Percentiles rank a stretch among this genome's conserved stretches.
These are phyloP conservation scores for Pitangus sulphuratus DNA, from an alignment of 2,797 vertebrate species.

Conservation along the genomic window DNA sequence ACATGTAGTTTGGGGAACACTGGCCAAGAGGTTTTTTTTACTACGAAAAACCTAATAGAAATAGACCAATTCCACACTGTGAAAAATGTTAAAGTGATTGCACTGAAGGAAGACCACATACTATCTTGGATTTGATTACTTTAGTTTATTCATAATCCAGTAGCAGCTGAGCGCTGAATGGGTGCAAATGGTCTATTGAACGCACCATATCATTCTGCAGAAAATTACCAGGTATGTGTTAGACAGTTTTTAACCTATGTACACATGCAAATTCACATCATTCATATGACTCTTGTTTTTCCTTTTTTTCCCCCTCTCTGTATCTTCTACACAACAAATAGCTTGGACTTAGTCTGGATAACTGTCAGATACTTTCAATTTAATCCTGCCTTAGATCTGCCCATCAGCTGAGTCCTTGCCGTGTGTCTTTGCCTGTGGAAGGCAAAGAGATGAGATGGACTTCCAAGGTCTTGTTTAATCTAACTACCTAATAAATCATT, in stretches of 20 bases:
- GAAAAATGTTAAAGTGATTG: neutral
- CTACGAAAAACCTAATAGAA: neutral
- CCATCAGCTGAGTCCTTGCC: neutral
- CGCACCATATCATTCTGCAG: neutral
- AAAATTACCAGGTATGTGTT: neutral
- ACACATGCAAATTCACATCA: slow-evolving; percentile 3
- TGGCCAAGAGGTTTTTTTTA: neutral
- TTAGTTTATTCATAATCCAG: neutral
- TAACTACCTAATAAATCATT: neutral
- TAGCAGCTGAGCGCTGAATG: neutral
- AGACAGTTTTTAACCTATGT: neutral
- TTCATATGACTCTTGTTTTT: neutral
- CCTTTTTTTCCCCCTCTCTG: accelerated
- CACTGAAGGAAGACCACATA: neutral
- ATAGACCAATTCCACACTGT: neutral
- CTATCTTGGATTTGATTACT: neutral
- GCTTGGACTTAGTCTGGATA: slow-evolving; percentile 50
- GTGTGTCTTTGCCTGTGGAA: neutral
- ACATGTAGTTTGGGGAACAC: neutral
- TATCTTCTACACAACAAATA: slow-evolving; percentile 28
- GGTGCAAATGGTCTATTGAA: neutral
- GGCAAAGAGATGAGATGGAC: neutral
- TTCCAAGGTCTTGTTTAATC: neutral
- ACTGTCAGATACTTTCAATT: neutral
- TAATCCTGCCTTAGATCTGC: neutral